Evolutionary conservation across 2,888 invertebrate genomes (phyloP).

Genomic region (Agapetus fuscipes): DNA sequence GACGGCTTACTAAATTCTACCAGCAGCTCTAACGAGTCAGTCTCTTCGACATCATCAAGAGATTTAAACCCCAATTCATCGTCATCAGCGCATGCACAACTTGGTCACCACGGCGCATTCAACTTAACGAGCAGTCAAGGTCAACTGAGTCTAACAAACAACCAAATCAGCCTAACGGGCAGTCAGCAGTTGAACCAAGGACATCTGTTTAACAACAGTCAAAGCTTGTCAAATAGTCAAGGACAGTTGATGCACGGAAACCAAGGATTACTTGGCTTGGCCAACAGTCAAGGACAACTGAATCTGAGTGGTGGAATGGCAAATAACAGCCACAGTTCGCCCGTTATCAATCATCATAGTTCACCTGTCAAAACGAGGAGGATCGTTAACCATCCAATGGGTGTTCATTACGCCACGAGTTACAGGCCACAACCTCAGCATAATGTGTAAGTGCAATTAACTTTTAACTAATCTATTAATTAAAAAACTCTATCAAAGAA

Average conservation of each 20-base stretch:
- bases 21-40: slow-evolving; percentile 80
- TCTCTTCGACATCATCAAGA: slow-evolving; percentile 57
- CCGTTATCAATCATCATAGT: slow-evolving; percentile 18
- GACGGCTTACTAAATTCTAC: slow-evolving; percentile 35
- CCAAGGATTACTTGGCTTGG: neutral
- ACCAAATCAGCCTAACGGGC: neutral
- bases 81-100: slow-evolving; percentile 5
- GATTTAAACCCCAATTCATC: slow-evolving; percentile 31
- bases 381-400: slow-evolving; percentile 23
- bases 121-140: slow-evolving; percentile 7
- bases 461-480: no score
- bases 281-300: slow-evolving; percentile 2
- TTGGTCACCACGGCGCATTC: slow-evolving; percentile 7
- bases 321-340: neutral
- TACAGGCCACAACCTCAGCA: slow-evolving; percentile 27
- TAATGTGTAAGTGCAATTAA: slow-evolving; percentile 30
- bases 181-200: neutral
- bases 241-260: neutral
- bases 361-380: slow-evolving; percentile 22
- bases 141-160: slow-evolving; percentile 4
- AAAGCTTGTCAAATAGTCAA: neutral
- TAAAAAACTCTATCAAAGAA: no score
- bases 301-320: slow-evolving; percentile 3
- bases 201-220: neutral
- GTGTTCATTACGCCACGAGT: slow-evolving; percentile 28